Percentiles rank a stretch among this genome's conserved stretches.
phyloP scores from a whole-genome alignment of 1,140 invertebrate species.

The Calephelis virginiensis region DNA sequence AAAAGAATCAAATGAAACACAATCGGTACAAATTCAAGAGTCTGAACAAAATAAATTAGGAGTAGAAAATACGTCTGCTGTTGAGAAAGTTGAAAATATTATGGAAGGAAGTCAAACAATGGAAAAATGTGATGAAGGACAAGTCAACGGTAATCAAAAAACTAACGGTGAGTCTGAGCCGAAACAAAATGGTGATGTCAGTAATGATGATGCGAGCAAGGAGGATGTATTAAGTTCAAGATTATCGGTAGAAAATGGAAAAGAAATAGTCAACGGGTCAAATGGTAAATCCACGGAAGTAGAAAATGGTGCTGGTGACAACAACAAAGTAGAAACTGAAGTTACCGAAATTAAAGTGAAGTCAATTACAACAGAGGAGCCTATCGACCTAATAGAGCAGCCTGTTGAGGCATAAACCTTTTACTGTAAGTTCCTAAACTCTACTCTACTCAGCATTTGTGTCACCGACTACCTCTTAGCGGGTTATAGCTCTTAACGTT shows the following conservation, averaged over 20 bases:
- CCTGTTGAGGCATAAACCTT: conserved; percentile 69
- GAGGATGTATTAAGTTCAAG: conserved; percentile 57
- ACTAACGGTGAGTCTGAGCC: conserved; percentile 50
- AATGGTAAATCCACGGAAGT: conserved; percentile 46
- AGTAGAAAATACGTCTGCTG: not conserved
- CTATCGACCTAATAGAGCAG: conserved; percentile 64
- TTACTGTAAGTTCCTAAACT: conserved; percentile 47
- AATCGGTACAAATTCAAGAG: conserved; percentile 30
- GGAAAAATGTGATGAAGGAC: conserved; percentile 33
- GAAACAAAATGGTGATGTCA: conserved; percentile 56
- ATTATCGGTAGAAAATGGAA: conserved; percentile 57
- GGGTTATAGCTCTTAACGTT: no score
- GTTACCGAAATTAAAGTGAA: conserved; percentile 66
- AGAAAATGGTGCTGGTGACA: conserved; percentile 43
- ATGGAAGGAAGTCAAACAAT: conserved; percentile 9
- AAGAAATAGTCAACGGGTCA: conserved; percentile 52
- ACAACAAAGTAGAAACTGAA: conserved; percentile 45
- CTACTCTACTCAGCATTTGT: no score
- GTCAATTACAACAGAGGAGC: conserved; percentile 54
- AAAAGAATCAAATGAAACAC: conserved; percentile 29
- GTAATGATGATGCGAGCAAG: conserved; percentile 54
- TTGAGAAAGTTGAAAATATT: conserved; percentile 7
- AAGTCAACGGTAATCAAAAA: conserved; percentile 53
- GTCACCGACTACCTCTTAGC: no score
- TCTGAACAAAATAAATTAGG: conserved; percentile 1